Evolutionary conservation across 2,113 vertebrate species (phyloP).

Genomic region (Catharus bicknelli): DNA sequence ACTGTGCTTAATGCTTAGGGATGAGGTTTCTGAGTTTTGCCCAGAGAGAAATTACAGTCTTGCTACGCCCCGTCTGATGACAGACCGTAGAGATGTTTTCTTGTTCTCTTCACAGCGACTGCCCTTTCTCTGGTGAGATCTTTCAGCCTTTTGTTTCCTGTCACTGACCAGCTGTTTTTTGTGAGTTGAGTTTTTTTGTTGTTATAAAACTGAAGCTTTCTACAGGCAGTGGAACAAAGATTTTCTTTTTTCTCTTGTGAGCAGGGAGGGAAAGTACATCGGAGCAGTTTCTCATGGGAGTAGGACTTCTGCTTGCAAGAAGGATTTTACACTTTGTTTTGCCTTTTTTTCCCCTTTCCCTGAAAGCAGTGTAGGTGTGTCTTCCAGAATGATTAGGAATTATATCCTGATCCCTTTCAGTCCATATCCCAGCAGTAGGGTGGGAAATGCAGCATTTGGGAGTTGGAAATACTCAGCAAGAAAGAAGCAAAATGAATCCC

Average conservation of each 20-base stretch:
- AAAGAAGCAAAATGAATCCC: background rate
- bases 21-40: slow-evolving; percentile 5
- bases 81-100: background rate
- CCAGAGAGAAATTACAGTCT: background rate
- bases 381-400: slow-evolving; percentile 3
- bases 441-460: slow-evolving; percentile 14
- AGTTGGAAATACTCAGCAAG: background rate
- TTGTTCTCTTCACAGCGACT: background rate
- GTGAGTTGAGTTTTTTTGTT: slow-evolving; percentile 50
- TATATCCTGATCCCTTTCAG: slow-evolving; percentile 4
- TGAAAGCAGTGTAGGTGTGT: background rate
- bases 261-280: slow-evolving; percentile 9
- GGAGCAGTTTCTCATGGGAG: slow-evolving; percentile 51
- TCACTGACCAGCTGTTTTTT: slow-evolving; percentile 46
- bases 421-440: background rate
- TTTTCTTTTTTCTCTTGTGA: slow-evolving; percentile 50
- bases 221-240: slow-evolving; percentile 50
- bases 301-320: slow-evolving; percentile 28
- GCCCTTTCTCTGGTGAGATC: slow-evolving; percentile 31
- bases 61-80: background rate
- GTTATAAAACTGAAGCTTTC: slow-evolving; percentile 51
- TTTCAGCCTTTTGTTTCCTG: slow-evolving; percentile 56
- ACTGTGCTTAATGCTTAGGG: background rate
- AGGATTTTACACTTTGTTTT: slow-evolving; percentile 44
- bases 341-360: background rate